phyloP scores from a whole-genome alignment of 2,113 vertebrate species.

The Sebastes fasciatus region DNA sequence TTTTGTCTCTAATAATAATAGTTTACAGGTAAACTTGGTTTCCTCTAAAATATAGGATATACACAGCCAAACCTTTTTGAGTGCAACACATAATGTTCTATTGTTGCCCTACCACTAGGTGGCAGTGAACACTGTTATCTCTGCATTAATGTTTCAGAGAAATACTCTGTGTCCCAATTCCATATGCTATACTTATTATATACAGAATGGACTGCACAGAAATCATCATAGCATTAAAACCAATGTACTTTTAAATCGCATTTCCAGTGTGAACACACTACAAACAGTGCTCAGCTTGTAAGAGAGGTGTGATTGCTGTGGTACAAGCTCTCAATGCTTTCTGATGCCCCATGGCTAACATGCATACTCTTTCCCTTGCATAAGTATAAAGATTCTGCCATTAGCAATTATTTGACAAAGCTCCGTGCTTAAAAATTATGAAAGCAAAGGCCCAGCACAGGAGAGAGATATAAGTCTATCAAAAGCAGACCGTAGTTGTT shows the following conservation, averaged over 20 bases:
- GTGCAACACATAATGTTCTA: neutral
- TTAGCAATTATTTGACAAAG: neutral
- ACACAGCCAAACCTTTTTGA: neutral
- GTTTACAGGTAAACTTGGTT: neutral
- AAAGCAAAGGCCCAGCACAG: neutral
- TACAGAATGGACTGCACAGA: neutral
- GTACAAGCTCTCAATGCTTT: neutral
- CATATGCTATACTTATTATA: neutral
- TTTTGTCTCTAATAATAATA: neutral
- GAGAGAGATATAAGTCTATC: neutral
- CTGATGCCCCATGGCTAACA: neutral
- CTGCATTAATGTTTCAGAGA: neutral
- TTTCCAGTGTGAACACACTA: neutral
- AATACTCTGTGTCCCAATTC: neutral
- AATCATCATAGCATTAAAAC: neutral
- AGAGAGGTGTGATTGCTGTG: neutral
- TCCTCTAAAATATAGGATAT: neutral
- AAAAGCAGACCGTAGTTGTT: neutral
- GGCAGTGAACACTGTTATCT: conserved; percentile 36
- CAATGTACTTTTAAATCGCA: neutral
- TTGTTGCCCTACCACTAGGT: conserved; percentile 49
- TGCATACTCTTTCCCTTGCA: neutral
- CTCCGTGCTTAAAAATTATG: neutral
- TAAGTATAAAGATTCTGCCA: neutral
- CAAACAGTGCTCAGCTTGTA: neutral